Percentiles rank a stretch among this genome's conserved stretches.
phyloP scores from a whole-genome alignment of 2,888 invertebrate genomes.

The Pachymerium ferrugineum region DNA sequence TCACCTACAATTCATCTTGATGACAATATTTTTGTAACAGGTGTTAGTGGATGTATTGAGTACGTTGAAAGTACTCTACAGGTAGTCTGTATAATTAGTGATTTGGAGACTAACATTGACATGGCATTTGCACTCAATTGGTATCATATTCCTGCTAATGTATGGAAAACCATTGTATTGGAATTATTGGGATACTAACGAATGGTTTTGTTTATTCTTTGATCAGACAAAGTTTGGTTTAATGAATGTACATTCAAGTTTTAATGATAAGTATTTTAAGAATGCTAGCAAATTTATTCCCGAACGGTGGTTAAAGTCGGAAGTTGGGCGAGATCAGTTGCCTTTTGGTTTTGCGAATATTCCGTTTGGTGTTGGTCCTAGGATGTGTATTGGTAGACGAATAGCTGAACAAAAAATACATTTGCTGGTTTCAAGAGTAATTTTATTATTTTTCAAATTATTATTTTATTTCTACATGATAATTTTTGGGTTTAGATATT shows the following conservation, averaged over 20 bases:
- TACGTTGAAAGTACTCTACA: background rate
- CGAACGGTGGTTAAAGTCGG: background rate
- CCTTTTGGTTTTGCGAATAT: background rate
- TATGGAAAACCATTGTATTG: background rate
- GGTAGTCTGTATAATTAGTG: background rate
- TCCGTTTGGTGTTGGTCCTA: background rate
- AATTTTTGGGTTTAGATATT: background rate
- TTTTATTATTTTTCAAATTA: background rate
- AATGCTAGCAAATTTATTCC: background rate
- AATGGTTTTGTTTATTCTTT: no score
- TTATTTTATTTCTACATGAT: no score
- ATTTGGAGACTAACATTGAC: background rate
- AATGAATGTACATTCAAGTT: background rate
- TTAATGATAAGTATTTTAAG: background rate
- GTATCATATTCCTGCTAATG: background rate
- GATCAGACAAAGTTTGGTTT: background rate
- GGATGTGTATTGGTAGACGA: background rate
- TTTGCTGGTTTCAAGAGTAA: background rate
- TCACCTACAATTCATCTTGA: no score
- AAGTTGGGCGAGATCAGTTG: background rate
- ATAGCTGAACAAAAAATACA: background rate
- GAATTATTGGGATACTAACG: no score
- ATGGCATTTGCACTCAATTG: background rate
- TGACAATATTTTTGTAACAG: no score
- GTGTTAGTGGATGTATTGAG: background rate